Evolutionary conservation across 2,113 vertebrate genomes (phyloP), one percentile per base, ranked within the genome.

Genomic region (Zingel zingel): DNA sequence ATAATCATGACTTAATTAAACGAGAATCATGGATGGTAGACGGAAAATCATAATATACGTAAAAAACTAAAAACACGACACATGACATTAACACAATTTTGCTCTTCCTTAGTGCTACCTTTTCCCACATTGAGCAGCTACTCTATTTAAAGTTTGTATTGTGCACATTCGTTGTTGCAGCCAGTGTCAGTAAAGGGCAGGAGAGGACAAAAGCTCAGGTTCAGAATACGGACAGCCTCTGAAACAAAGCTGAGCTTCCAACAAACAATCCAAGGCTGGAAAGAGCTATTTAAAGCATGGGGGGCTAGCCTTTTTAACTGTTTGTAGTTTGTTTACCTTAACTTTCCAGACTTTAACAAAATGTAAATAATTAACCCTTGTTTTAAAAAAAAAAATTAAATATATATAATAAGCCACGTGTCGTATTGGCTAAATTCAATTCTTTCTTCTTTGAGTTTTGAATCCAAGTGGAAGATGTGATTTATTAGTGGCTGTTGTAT

Each of bases 181-280:
- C 51, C 58, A 43, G 30, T 53, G 57, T 62, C n/a, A 47, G 58
- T 23, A 16, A n/a, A 79, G 10, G 27, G 23, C 18, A 5, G 45
- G 1, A 39, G 11, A 61, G 10, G 10, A 79, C 33, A 56, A 30
- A 64, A 7, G 6, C 25, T 73, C 11, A 47, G 16, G 15, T 81
- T 50, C 15, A 39, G 61, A 59, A 51, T 9, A 77, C 1, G 0
- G 64, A 77, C 27, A 68, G 48, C 66, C 30, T 53, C 16, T 43
- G n/a, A 70, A 70, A 27, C 30, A 79, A 61, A 77, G 4, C 51
- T 56, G 23, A 76, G 23, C 18, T 3, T 57, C 4, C 21, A 66
- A 39, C 19, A 57, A 58, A 47, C 19, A 33, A 58, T 58, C 9
- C 7, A 3, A 66, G 51, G 36, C 39, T 23, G 23, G 19, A 77